Base-by-base conservation (phyloP, 2,888 invertebrate genomes). In the Heliconius erato region DNA sequence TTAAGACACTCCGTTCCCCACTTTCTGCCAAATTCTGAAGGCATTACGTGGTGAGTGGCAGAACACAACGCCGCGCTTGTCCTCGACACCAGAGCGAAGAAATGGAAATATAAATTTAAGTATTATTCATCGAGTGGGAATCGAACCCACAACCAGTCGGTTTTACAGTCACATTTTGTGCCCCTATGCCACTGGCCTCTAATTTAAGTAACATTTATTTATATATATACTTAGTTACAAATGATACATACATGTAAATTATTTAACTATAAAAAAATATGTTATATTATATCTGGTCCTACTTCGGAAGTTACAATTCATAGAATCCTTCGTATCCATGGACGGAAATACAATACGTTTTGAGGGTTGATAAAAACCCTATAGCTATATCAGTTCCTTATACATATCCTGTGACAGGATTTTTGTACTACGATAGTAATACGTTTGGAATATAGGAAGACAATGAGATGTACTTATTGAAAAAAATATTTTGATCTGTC, bases 381-480 rank as follows among this genome's bases (percentile, higher is more conserved):
- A 63, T 63, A 35, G 76, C 63, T 63, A 35, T 76, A 32, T 63
- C 76, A 35, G 35, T 76, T 35, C 63, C 16, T 76, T 76, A 76
- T 76, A 76, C 59, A 14, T 76, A 76, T 76, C 76, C 76, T 76
- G 74, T 71, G 71, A 44, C 26, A 44, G 71, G 44, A 26, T 72
- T 72, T 72, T 16, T 40, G 72, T 72, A 26, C 63, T 16, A 63
- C 35, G 74, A 76, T 72, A 72, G n/a, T 26, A 72, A 26, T 76
- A n/a, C n/a, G 67, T 67, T 32, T 16, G 28, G 16, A 12, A 28
- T 35, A 35, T 32, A 59, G 32, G n/a, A 19, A 59, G 7, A 74
- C 54, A 32, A 59, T 49, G 28, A 67, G 65, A 67, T 68, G 35
- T 67, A 54, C 67, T 67, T 74, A 74, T 74, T 49, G 49, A 40